A percentile compares a stretch with the other conserved stretches of the same genome.
These are phyloP conservation scores for Chloropsis hardwickii DNA, from an alignment of 2,113 vertebrate genomes.

Conservation along the genomic window DNA sequence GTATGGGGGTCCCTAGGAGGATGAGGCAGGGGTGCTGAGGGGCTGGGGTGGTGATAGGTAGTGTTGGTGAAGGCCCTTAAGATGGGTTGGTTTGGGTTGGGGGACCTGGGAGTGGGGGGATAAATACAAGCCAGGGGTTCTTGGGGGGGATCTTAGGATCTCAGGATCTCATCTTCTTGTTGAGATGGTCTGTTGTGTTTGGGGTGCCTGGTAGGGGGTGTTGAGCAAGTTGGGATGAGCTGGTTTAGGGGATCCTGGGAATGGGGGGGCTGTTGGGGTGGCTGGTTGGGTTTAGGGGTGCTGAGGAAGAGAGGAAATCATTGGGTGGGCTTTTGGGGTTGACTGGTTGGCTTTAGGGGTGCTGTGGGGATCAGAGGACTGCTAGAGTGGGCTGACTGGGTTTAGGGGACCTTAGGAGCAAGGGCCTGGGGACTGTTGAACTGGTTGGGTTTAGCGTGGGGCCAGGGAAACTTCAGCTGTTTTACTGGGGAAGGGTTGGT, in stretches of 20 bases:
- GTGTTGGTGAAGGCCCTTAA: neutral
- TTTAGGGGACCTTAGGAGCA: neutral
- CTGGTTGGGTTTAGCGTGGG: neutral
- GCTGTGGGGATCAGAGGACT: neutral
- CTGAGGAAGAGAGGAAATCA: neutral
- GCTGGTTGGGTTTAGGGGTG: neutral
- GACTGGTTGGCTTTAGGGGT: neutral
- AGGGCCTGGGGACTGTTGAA: neutral
- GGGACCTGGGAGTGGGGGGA: neutral
- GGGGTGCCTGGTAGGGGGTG: neutral
- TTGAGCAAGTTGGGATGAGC: neutral
- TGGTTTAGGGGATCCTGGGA: neutral
- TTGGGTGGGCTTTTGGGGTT: neutral
- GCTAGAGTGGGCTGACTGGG: too few species aligned
- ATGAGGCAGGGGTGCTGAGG: rapidly evolving
- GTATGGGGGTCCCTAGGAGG: neutral
- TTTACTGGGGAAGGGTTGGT: neutral
- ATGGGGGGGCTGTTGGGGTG: neutral
- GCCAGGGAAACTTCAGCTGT: neutral
- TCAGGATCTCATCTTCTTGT: neutral
- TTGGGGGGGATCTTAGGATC: neutral
- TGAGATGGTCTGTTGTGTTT: neutral
- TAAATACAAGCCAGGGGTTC: neutral
- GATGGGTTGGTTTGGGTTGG: neutral
- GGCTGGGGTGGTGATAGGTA: neutral